Evolutionary conservation across 2,113 vertebrate species (phyloP).

Genomic region (Candoia aspera): DNA sequence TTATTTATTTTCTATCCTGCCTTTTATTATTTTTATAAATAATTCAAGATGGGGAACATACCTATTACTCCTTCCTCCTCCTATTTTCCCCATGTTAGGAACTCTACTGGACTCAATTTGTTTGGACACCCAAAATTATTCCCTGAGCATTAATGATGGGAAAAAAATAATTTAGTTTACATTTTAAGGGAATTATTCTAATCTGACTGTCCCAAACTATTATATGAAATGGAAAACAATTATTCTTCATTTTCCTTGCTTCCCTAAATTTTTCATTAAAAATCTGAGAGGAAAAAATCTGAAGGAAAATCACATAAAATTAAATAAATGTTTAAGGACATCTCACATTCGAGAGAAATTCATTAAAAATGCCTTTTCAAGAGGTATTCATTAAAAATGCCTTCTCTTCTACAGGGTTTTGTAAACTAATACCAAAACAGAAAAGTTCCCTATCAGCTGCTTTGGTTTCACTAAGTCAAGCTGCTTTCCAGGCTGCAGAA

Average conservation of each 20-base stretch:
- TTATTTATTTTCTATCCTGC: too few relatives aligned
- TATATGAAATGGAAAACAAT: not conserved
- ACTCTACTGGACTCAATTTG: not conserved
- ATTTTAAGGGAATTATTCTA: not conserved
- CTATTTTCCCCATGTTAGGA: too few relatives aligned
- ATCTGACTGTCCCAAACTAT: not conserved
- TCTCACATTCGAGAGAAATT: not conserved
- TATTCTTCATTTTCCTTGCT: not conserved
- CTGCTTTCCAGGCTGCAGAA: not conserved
- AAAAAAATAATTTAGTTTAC: not conserved
- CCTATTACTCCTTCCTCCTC: too few relatives aligned
- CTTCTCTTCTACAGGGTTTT: not conserved
- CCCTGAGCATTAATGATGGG: not conserved
- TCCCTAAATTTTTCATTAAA: not conserved
- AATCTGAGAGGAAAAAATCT: not conserved
- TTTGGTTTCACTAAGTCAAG: not conserved
- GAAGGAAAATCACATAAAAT: not conserved
- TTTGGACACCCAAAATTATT: not conserved
- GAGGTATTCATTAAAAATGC: not conserved
- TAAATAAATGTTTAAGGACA: not conserved
- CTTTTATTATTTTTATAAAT: too few relatives aligned
- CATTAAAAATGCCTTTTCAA: not conserved
- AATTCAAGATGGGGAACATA: too few relatives aligned
- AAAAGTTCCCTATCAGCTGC: not conserved
- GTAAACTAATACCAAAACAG: not conserved